These are phyloP conservation scores for Acheta domesticus DNA, from an alignment of 2,888 invertebrate species.

Conservation along the genomic window DNA sequence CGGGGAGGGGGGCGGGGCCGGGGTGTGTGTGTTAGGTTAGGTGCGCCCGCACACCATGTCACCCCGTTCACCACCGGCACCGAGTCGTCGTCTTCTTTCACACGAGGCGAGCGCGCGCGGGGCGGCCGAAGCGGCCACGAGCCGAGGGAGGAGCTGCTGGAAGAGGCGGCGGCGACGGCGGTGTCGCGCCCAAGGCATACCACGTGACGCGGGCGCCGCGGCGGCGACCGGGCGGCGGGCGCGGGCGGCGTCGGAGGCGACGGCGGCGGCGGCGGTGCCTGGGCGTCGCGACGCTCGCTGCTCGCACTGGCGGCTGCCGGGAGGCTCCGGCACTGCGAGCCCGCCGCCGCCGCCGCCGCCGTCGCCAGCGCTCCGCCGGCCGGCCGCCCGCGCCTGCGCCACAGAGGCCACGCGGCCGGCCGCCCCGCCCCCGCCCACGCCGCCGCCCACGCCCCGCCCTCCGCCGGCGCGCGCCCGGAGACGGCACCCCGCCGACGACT, in stretches of 20 bases:
- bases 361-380: background rate
- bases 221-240: background rate
- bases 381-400: background rate
- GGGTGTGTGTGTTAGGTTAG: too few species aligned
- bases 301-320: background rate
- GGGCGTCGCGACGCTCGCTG: background rate
- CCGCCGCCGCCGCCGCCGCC: background rate
- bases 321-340: background rate
- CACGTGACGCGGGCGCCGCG: background rate
- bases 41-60: background rate
- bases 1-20: background rate
- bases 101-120: background rate
- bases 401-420: background rate
- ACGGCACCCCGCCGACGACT: too few species aligned
- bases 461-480: too few species aligned
- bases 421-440: background rate
- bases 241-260: background rate
- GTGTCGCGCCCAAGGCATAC: background rate
- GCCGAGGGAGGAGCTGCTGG: background rate
- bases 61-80: too few species aligned
- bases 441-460: background rate
- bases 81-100: too few species aligned
- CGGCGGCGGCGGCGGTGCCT: background rate
- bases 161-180: background rate
- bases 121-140: background rate